Evolutionary conservation across 2,888 invertebrate genomes (phyloP), one percentile per base, ranked within the genome.

Genomic region (Drosophila meridionalis): DNA sequence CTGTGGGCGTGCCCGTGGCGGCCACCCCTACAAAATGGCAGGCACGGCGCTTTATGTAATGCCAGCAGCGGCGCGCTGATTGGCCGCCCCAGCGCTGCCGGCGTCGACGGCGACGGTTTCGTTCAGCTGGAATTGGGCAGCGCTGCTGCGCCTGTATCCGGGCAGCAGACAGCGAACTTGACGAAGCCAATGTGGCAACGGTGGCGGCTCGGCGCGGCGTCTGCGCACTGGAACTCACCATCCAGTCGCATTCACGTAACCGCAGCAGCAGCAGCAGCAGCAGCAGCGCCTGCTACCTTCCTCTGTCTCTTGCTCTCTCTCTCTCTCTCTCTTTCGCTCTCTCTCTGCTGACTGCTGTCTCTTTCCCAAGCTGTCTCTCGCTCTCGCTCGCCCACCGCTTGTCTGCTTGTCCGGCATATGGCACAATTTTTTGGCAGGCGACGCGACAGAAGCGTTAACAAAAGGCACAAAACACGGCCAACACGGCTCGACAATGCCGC

Each of bases 71-170:
- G n/a, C 4, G 0, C 60, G 52, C 73, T 77, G 78, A 87, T 87
- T 87, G 87, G 87, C 47, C 70, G 61, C 38, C 7, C 40, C 20
- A 26, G 32, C 32, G 52, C 59, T 71, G 73, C 57, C 69, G 66
- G 59, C 73, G 69, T 62, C 74, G 70, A 57, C 75, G 73, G 53
- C 64, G 55, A 61, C 69, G 47, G 55, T 61, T 86, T 86, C 85
- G 85, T 86, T 86, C 82, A 86, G 89, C 85, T 86, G 85, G 85
- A 86, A 86, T 89, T 89, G 89, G 85, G 57, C 81, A 76, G 71
- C 58, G 48, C 28, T 47, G 63, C 53, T 45, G 36, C 69, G 73
- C 69, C 72, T 74, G 77, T 80, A 71, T 74, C 75, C 57, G 73
- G 72, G 38, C 63, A 68, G 20, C 45, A 60, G 64, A 48, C 73